These are phyloP conservation scores for honey bee (Apis mellifera) DNA, from an alignment of 1,140 invertebrate genomes.

Conservation along the genomic window DNA sequence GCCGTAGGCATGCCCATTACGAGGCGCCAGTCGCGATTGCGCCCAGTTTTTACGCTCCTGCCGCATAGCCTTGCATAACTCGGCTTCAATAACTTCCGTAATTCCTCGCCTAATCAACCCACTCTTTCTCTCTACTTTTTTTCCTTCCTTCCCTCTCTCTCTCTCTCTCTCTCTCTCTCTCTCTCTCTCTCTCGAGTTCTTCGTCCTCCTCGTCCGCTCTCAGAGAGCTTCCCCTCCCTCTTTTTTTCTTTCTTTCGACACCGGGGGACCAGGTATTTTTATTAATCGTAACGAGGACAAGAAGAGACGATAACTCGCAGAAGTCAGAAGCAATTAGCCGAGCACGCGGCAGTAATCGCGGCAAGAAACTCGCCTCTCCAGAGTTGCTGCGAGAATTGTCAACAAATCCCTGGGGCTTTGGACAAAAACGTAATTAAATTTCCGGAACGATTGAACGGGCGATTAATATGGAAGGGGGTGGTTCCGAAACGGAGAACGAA, in stretches of 20 bases:
- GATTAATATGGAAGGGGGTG: background rate
- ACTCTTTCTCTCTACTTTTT: background rate
- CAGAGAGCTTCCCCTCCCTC: background rate
- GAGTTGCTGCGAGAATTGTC: slow-evolving; percentile 19
- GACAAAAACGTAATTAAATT: slow-evolving; percentile 44
- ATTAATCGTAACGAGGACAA: background rate
- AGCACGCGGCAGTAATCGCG: slow-evolving; percentile 9
- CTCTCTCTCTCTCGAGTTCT: too few relatives aligned
- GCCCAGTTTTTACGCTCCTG: slow-evolving; percentile 59
- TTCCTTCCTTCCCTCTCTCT: background rate
- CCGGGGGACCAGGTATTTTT: background rate
- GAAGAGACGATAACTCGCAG: background rate
- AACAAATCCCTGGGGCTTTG: slow-evolving; percentile 14
- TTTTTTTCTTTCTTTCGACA: too few relatives aligned
- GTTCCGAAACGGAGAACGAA: background rate
- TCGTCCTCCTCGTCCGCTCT: background rate
- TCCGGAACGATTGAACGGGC: background rate
- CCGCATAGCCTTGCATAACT: slow-evolving; percentile 58
- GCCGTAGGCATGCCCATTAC: slow-evolving; percentile 60
- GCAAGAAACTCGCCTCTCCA: slow-evolving; percentile 11
- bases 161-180: background rate
- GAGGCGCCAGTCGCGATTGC: slow-evolving; percentile 63
- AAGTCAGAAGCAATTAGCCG: slow-evolving; percentile 33
- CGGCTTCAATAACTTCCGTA: slow-evolving; percentile 55
- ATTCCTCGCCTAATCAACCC: slow-evolving; percentile 58